Evolutionary conservation across 2,888 invertebrate genomes (phyloP).

Genomic region (Choristoneura rosaceana): DNA sequence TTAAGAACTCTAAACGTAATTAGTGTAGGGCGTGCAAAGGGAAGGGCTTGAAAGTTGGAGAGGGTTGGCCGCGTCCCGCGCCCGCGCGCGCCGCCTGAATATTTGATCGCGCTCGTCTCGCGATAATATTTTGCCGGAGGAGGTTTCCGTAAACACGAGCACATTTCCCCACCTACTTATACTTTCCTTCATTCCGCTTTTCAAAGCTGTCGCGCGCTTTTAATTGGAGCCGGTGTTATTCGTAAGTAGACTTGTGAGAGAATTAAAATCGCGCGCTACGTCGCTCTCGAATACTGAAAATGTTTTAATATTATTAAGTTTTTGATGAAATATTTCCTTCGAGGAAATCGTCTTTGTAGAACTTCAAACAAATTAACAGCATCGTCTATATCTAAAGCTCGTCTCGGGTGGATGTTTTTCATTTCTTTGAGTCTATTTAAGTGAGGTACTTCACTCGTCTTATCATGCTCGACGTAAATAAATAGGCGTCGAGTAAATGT

Average conservation of each 20-base stretch:
- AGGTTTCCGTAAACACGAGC: conserved; percentile 83
- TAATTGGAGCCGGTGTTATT: conserved; percentile 81
- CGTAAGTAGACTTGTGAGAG: conserved; percentile 82
- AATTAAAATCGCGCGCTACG: conserved; percentile 81
- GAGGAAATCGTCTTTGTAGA: conserved; percentile 70
- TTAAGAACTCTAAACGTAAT: conserved; percentile 90
- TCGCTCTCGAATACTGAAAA: conserved; percentile 73
- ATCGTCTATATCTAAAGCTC: conserved; percentile 56
- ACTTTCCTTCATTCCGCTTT: conserved; percentile 76
- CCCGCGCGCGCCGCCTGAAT: conserved; percentile 80
- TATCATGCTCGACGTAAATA: conserved; percentile 31
- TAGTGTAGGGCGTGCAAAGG: conserved; percentile 88
- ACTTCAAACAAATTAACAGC: conserved; percentile 75
- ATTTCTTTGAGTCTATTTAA: conserved; percentile 56
- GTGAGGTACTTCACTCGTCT: conserved; percentile 30
- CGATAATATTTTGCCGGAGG: conserved; percentile 84
- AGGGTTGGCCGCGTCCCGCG: conserved; percentile 83
- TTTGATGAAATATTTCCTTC: conserved; percentile 73
- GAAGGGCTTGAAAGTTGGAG: conserved; percentile 87
- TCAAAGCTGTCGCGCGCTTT: conserved; percentile 81
- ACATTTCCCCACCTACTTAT: conserved; percentile 79
- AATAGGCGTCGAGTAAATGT: conserved; percentile 30
- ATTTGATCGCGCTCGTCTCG: conserved; percentile 84
- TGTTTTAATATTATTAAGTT: conserved; percentile 76
- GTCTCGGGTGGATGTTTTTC: conserved; percentile 58